Evolutionary conservation across 37 sponge, comb jelly and placozoan genomes (phyloP), one percentile per base, ranked within the genome.

Genomic region (Aplysina aerophoba): DNA sequence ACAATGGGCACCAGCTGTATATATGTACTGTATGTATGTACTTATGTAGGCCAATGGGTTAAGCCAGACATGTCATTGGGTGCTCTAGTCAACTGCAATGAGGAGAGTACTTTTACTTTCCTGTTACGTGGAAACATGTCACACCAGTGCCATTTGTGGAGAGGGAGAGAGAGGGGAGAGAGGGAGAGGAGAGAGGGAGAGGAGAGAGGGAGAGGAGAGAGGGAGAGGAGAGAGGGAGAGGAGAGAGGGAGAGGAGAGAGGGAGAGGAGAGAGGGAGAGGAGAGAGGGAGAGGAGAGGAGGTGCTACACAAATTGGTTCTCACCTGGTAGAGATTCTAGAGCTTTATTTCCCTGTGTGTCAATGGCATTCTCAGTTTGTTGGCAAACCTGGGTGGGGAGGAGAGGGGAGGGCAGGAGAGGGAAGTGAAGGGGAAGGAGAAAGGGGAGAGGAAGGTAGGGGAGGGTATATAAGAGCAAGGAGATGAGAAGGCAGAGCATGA

Each of bases 301-400:
- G 50, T 44, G 50, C 50, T n/a, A n/a, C n/a, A n/a, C 50, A 44
- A 44, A 3, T 44, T 8, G 3, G 6, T 8, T 44, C 80, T 73
- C 56, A 96, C 95, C 79, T 83, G 97, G 97, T 17, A 96, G 84
- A 21, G 97, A 85, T 73, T 91, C 97, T 59, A 96, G 75, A 34
- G 94, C 97, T 38, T 81, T 78, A 44, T 96, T 96, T 27, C 92
- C 97, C 19, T 89, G 80, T 21, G 91, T 90, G 54, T 96, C 77
- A 65, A 96, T 96, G 54, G 89, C 90, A n/a, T 81, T 30, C 31
- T 60, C 59, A 60, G 97, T 90, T 38, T 66, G 73, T 1, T n/a
- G 19, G 39, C 88, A 87, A 0, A 75, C 78, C 78, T 75, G 25
- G 21, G 22, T 0, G 38, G 28, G 73, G 36, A 71, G 30, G 20